Base-by-base conservation (phyloP, 2,797 vertebrate genomes). In the Nannoperca australis region DNA sequence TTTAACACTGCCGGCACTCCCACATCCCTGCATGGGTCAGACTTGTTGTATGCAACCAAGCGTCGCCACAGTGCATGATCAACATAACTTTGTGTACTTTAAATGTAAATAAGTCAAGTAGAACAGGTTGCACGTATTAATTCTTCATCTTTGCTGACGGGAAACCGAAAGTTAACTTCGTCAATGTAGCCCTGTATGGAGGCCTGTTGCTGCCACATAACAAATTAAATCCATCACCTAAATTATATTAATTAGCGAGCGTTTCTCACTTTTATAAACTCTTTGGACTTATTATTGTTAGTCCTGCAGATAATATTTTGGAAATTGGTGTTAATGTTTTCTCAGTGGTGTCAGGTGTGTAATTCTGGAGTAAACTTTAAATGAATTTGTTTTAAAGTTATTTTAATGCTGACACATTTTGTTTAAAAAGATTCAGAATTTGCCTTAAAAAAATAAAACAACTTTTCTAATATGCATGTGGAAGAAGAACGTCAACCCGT, bases 1-100 rank as follows among this genome's bases (percentile, higher is more conserved):
- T 93, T 92, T 90, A 91, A 82, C 69, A 13, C 58, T 0, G 56
- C 22, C 2, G 67, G n/a, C 79, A 69, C 81, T 55, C 87, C 87
- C 80, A 76, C 44, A 20, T 45, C 59, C 27, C 51, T 63, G 66
- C 62, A 30, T 34, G 70, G 71, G 34, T 15, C 36, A n/a, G 3
- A 10, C 44, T 27, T 27, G 24, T 27, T 32, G 30, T 32, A 32
- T 32, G 15, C 38, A 4, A 6, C 32, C 20, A 18, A 55, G 45
- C 22, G 2, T 20, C 20, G 0, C 34, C 10, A 17, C 40, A 1
- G 58, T 50, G 49, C 27, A 22, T 27, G 5, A 3, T 2, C 18
- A 18, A 4, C 27, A 53, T 20, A 12, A 22, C 17, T 7, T 20
- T 20, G 15, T n/a, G 36, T 11, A 13, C n/a, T 1, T 14, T 65